Conservation (phyloP, 2,113 vertebrate species). For the Sorex araneus region DNA sequence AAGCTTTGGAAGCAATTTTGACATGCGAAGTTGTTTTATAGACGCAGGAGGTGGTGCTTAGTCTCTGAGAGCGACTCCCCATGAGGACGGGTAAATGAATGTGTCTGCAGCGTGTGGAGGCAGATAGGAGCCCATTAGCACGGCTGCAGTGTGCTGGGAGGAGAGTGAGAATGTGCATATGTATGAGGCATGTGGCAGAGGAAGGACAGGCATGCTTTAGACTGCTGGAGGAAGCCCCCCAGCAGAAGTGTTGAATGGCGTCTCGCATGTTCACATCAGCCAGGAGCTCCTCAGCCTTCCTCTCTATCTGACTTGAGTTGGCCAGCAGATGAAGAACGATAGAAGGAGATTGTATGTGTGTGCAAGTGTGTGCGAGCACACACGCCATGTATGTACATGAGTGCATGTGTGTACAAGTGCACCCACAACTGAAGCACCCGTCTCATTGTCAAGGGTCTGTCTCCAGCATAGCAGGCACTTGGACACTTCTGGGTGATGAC, state of each 20-base stretch:
- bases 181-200: conserved; percentile 19
- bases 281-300: conserved; percentile 16
- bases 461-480: conserved; percentile 14
- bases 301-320: conserved; percentile 31
- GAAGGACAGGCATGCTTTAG: conserved; percentile 19
- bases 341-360: not conserved
- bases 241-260: conserved; percentile 64
- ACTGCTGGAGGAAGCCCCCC: conserved; percentile 11
- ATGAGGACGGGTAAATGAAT: conserved; percentile 12
- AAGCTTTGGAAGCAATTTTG: conserved; percentile 73
- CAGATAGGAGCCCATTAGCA: not conserved
- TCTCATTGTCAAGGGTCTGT: conserved; percentile 54
- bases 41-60: conserved; percentile 55
- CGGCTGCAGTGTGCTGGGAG: not conserved
- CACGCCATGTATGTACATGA: no score
- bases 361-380: not conserved
- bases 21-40: conserved; percentile 72
- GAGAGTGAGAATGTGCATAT: conserved; percentile 48
- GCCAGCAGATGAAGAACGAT: conserved; percentile 33
- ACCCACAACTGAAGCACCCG: conserved; percentile 22
- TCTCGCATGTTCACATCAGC: conserved; percentile 40
- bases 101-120: conserved; percentile 12
- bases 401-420: not conserved
- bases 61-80: conserved; percentile 37
- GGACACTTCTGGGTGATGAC: conserved; percentile 7